These are phyloP conservation scores for Pseudomyrmex cubaensis DNA, from an alignment of 1,140 invertebrate genomes.

Conservation along the genomic window DNA sequence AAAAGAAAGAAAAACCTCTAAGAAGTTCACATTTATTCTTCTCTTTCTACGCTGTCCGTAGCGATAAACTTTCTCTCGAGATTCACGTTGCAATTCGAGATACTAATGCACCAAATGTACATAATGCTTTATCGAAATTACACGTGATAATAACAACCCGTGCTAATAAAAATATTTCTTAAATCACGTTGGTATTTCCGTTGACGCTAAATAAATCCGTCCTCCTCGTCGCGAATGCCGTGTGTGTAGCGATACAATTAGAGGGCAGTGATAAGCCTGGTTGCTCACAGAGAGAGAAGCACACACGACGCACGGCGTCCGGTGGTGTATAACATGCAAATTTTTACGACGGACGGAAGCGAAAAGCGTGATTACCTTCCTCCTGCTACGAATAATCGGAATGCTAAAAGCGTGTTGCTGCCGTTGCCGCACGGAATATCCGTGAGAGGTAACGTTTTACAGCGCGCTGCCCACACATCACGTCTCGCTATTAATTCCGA, in stretches of 20 bases:
- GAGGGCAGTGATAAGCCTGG: constrained; percentile 27
- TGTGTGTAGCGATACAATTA: constrained; percentile 14
- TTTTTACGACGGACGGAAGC: constrained; percentile 43
- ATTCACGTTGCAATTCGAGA: neutral
- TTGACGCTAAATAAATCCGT: constrained; percentile 32
- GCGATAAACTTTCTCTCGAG: neutral
- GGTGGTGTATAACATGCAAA: constrained; percentile 40
- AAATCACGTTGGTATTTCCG: constrained; percentile 20
- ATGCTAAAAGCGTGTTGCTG: constrained; percentile 51
- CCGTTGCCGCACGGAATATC: constrained; percentile 10
- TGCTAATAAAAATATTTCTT: constrained; percentile 44
- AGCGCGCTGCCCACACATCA: neutral
- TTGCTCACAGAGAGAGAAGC: neutral
- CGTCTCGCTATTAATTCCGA: constrained; percentile 22
- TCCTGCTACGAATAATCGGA: constrained; percentile 56
- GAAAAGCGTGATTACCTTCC: constrained; percentile 59
- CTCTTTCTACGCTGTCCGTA: no score
- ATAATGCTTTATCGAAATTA: neutral
- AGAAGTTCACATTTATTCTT: no score
- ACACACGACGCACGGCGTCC: neutral
- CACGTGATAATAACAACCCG: neutral
- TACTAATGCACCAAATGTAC: neutral
- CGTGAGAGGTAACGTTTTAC: constrained; percentile 9
- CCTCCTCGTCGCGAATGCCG: neutral
- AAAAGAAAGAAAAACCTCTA: neutral